Conservation (phyloP, 2,797 vertebrate species). For the Melanotaenia boesemani region DNA sequence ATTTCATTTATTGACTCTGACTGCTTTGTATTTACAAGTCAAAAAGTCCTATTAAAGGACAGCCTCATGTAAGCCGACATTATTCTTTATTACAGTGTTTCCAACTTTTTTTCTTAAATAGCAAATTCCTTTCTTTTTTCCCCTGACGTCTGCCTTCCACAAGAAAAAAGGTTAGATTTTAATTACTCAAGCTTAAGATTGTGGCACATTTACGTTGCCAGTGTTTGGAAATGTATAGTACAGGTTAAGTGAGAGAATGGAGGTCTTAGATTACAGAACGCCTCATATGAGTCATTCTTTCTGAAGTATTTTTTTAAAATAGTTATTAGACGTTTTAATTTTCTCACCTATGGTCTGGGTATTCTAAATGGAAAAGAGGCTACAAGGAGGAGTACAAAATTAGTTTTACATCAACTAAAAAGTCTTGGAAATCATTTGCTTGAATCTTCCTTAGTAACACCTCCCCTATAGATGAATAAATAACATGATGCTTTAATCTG, state of each 20-base stretch:
- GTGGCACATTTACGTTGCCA: slow-evolving; percentile 12
- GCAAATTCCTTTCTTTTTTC: background rate
- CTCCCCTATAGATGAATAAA: background rate
- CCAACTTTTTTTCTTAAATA: background rate
- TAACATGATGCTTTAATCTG: background rate
- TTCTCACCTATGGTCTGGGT: background rate
- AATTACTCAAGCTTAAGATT: slow-evolving; percentile 18
- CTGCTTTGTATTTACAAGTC: slow-evolving; percentile 29
- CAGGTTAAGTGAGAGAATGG: slow-evolving; percentile 7
- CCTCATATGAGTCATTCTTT: slow-evolving; percentile 29
- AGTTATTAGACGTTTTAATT: background rate
- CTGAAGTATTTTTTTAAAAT: background rate
- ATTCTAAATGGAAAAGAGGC: background rate
- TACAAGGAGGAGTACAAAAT: background rate
- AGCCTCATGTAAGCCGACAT: background rate
- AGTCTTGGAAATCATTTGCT: background rate
- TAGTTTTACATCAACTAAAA: background rate
- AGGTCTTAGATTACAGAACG: slow-evolving; percentile 14
- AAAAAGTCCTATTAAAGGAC: slow-evolving; percentile 19
- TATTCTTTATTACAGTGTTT: slow-evolving; percentile 15
- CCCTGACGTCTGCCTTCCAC: background rate
- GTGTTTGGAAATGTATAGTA: slow-evolving; percentile 17
- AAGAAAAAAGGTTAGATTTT: slow-evolving; percentile 12
- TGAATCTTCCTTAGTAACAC: too few species aligned
- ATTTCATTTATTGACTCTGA: slow-evolving; percentile 11